A percentile compares a stretch with the other conserved stretches of the same genome.
Evolutionary conservation across 2,113 vertebrate species (phyloP).

Genomic region (Delphinus delphis): DNA sequence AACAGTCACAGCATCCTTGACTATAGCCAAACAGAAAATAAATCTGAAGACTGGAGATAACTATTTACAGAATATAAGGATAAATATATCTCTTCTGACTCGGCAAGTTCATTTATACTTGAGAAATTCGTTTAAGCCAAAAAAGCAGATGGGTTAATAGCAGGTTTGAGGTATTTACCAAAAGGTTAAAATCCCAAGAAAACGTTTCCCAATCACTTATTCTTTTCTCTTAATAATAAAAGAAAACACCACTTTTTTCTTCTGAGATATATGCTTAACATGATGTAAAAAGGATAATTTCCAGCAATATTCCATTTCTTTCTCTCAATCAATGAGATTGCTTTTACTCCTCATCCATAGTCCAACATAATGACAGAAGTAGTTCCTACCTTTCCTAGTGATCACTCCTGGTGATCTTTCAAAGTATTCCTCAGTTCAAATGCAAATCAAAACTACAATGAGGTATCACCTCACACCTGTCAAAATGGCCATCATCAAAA

Average conservation of each 20-base stretch:
- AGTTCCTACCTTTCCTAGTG: not conserved
- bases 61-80: slow-evolving; percentile 43
- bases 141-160: slow-evolving; percentile 8
- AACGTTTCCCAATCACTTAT: slow-evolving; percentile 20
- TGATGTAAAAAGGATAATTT: slow-evolving; percentile 29
- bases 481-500: not conserved
- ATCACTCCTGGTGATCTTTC: not conserved
- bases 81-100: slow-evolving; percentile 34
- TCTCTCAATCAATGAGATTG: not conserved
- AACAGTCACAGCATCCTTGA: slow-evolving; percentile 21
- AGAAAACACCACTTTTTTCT: slow-evolving; percentile 11
- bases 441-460: not conserved
- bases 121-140: slow-evolving; percentile 28
- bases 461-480: not conserved
- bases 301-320: not conserved
- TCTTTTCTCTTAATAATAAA: slow-evolving; percentile 56
- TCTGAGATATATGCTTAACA: slow-evolving; percentile 30
- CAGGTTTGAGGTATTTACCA: not conserved
- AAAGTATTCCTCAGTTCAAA: not conserved
- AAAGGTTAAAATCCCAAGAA: slow-evolving; percentile 50
- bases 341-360: not conserved
- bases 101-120: slow-evolving; percentile 38
- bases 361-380: not conserved
- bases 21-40: slow-evolving; percentile 59
- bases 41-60: slow-evolving; percentile 23